These are phyloP conservation scores for Rhynchonycteris naso DNA, from an alignment of 2,797 vertebrate species.

Conservation along the genomic window DNA sequence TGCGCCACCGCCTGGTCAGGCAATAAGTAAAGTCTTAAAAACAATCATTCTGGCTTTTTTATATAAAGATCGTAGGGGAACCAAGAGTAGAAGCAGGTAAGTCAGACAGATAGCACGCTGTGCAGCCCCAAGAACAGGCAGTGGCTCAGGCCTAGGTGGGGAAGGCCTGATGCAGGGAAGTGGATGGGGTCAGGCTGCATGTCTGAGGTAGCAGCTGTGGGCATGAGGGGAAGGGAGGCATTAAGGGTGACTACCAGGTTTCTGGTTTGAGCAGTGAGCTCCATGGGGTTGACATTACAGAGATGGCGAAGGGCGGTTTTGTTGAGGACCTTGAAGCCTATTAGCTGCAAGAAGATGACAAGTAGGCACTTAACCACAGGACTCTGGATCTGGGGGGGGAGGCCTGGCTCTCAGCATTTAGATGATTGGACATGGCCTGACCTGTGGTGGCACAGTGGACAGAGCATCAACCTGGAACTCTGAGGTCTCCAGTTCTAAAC, in stretches of 20 bases:
- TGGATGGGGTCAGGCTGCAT: neutral
- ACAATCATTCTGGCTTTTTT: neutral
- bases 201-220: neutral
- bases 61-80: neutral
- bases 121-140: neutral
- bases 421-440: no score
- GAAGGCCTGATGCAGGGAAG: neutral
- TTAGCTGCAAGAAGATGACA: neutral
- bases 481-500: no score
- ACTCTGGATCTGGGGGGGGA: neutral
- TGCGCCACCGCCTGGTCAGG: no score
- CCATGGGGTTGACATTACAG: neutral
- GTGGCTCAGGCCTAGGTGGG: fast-evolving
- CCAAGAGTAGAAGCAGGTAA: neutral
- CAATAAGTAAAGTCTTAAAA: neutral
- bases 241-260: neutral
- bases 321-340: neutral
- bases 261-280: neutral
- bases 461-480: no score
- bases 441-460: no score
- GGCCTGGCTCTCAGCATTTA: neutral
- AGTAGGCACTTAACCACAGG: no score
- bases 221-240: neutral
- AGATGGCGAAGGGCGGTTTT: neutral
- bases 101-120: neutral